Base-by-base conservation (phyloP, 1,140 invertebrate genomes). In the Cydia fagiglandana region DNA sequence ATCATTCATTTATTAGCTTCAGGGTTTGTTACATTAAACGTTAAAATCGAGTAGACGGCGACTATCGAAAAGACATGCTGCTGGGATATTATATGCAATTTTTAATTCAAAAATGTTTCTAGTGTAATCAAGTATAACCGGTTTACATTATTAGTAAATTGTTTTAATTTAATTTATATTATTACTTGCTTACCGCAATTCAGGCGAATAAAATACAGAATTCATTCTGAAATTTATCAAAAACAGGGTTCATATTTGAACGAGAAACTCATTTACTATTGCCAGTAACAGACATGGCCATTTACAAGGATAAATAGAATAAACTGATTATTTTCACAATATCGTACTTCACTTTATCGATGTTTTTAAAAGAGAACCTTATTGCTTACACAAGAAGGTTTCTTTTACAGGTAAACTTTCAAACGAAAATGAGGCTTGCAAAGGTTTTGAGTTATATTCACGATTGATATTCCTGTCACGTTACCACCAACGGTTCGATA, bases 301-400 rank as follows among this genome's bases (percentile, higher is more conserved):
- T 70, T 70, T 38, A 38, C 30, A 17, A 38, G 66, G 30, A 70
- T 70, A 70, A 70, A 70, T 70, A 70, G 66, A 70, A 70, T 70
- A 70, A 61, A 61, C 56, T 61, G 56, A 61, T 61, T 24, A 61
- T 12, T 61, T 24, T 24, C 15, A 61, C 7, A 24, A 61, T 12
- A n/a, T 61, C 56, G 56, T 24, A 61, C 1, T 4, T 24, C 4
- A n/a, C 20, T 61, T 7, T 61, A 61, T 7, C 20, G 7, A 24
- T 61, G 9, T 24, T 24, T 61, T 24, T 2, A 4, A 61, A 20
- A 61, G 9, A 7, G 9, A 61, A 61, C 56, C 20, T 24, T 61
- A 10, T 61, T 2, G 0, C 20, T 10, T 4, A 61, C 20, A 12
- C 20, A 61, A 0, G 56, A 61, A 12, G 56, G 20, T 61, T 24